These are phyloP conservation scores for Dreissena polymorpha DNA, from an alignment of 1,140 invertebrate species.

Conservation along the genomic window DNA sequence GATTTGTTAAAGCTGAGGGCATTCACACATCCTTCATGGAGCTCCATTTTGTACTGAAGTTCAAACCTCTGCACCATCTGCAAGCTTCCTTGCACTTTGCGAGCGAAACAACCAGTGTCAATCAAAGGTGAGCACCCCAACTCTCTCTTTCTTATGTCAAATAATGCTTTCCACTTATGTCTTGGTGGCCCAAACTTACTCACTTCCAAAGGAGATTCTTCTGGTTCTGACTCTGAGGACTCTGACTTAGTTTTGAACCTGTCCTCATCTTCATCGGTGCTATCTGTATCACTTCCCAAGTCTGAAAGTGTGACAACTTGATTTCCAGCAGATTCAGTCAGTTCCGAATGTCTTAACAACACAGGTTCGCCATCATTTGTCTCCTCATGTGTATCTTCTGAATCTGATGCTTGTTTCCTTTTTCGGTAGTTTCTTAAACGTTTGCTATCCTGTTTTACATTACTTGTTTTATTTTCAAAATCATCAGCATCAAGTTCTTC, in stretches of 20 bases:
- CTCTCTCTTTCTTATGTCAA: slow-evolving; percentile 76
- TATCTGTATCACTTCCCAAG: slow-evolving; percentile 28
- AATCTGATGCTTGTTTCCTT: slow-evolving; percentile 23
- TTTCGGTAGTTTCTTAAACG: slow-evolving; percentile 31
- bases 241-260: slow-evolving; percentile 25
- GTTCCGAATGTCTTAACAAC: slow-evolving; percentile 30
- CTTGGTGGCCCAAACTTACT: slow-evolving; percentile 83
- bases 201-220: slow-evolving; percentile 50
- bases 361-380: slow-evolving; percentile 36
- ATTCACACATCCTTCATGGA: slow-evolving; percentile 95
- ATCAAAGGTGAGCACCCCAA: slow-evolving; percentile 64
- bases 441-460: background rate
- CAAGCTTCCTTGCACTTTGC: slow-evolving; percentile 89
- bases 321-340: slow-evolving; percentile 6
- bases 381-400: slow-evolving; percentile 14
- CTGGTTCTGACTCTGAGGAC: slow-evolving; percentile 44
- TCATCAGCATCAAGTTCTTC: slow-evolving; percentile 36
- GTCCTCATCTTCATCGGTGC: slow-evolving; percentile 34
- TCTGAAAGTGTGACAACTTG: slow-evolving; percentile 30
- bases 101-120: slow-evolving; percentile 83
- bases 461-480: background rate
- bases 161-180: slow-evolving; percentile 85
- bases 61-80: slow-evolving; percentile 91
- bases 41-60: slow-evolving; percentile 88
- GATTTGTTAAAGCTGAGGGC: slow-evolving; percentile 92